Conservation (phyloP, 2,113 vertebrate genomes). For the Cheilinus undulatus region DNA sequence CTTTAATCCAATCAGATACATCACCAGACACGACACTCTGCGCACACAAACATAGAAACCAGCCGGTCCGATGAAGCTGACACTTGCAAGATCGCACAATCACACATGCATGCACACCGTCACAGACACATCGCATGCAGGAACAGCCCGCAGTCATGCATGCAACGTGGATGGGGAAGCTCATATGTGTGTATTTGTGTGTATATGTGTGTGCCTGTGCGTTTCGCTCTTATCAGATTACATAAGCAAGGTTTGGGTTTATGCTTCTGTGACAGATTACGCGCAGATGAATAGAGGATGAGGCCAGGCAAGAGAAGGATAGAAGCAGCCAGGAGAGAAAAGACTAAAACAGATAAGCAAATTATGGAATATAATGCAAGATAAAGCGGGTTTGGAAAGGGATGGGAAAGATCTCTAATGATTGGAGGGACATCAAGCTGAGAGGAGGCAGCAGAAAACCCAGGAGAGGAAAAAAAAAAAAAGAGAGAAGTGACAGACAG, state of each 20-base stretch:
- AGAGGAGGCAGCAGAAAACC: conserved; percentile 14
- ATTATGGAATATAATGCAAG: neutral
- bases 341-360: neutral
- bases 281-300: conserved; percentile 26
- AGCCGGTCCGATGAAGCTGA: conserved; percentile 25
- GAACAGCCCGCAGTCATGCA: conserved; percentile 47
- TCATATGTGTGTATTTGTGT: conserved; percentile 22
- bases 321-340: neutral
- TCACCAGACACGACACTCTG: conserved; percentile 11
- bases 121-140: conserved; percentile 37
- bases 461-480: conserved; percentile 38
- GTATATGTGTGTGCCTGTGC: conserved; percentile 11
- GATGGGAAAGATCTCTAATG: neutral
- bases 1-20: conserved; percentile 62
- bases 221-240: conserved; percentile 67
- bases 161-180: conserved; percentile 40
- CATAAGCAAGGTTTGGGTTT: conserved; percentile 63
- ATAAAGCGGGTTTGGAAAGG: neutral
- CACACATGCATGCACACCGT: conserved; percentile 38
- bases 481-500: conserved; percentile 9
- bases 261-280: conserved; percentile 59
- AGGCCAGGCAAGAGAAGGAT: neutral
- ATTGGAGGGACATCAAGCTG: neutral
- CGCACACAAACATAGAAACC: conserved; percentile 9
- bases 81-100: conserved; percentile 35